Conservation (phyloP, 2,888 invertebrate genomes). For the Endomychus coccineus region DNA sequence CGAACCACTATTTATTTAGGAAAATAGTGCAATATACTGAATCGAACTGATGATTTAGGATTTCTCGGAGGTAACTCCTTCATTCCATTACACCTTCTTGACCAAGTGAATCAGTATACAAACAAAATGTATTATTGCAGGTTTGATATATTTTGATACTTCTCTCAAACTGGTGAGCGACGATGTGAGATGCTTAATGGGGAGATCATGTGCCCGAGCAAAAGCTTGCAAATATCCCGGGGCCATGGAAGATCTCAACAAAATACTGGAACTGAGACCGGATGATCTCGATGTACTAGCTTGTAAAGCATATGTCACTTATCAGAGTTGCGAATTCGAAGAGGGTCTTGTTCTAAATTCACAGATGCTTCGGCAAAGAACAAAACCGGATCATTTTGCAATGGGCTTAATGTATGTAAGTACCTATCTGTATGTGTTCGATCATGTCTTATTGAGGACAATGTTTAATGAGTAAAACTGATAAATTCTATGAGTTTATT, state of each 20-base stretch:
- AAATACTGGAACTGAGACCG: constrained; percentile 39
- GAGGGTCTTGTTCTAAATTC: constrained; percentile 38
- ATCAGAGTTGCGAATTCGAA: constrained; percentile 40
- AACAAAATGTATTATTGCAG: too few species aligned
- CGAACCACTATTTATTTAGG: too few species aligned
- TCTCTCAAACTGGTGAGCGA: constrained; percentile 25
- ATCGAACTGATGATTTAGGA: too few species aligned
- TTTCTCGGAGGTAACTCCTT: too few species aligned
- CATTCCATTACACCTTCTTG: constrained; percentile 1
- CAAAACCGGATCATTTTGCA: constrained; percentile 38
- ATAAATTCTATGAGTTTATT: too few species aligned
- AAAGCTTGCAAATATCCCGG: constrained; percentile 50
- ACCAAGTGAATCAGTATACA: background rate
- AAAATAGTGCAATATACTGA: too few species aligned
- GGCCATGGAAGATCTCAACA: constrained; percentile 49
- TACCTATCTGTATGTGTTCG: too few species aligned
- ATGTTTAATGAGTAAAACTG: too few species aligned
- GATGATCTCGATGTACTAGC: constrained; percentile 35
- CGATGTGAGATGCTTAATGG: constrained; percentile 49
- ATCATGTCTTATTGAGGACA: too few species aligned
- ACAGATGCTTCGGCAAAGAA: constrained; percentile 28
- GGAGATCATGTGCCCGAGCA: constrained; percentile 48
- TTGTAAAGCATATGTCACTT: constrained; percentile 36
- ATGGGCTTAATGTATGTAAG: constrained; percentile 40
- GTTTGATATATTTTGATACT: constrained; percentile 4